Evolutionary conservation across 2,797 vertebrate genomes (phyloP).

Genomic region (Podarcis lilfordi): DNA sequence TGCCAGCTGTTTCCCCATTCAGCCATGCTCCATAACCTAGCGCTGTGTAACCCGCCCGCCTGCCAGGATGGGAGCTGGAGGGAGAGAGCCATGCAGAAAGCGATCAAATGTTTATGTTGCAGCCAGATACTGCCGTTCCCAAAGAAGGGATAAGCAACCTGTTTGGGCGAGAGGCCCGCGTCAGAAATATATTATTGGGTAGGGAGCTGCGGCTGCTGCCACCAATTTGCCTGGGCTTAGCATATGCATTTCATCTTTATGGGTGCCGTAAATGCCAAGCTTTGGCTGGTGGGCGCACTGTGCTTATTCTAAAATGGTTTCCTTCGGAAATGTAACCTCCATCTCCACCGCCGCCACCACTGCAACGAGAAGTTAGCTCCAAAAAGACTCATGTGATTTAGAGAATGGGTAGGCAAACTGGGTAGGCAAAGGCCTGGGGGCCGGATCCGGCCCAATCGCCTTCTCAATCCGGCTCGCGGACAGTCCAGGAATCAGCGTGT

Average conservation of each 20-base stretch:
- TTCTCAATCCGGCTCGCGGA: too few species aligned
- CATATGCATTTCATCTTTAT: neutral
- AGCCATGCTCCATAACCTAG: slow-evolving; percentile 1
- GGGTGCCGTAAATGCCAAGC: neutral
- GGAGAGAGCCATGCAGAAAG: neutral
- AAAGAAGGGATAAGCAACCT: slow-evolving; percentile 5
- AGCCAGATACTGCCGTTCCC: neutral
- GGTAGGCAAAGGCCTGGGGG: too few species aligned
- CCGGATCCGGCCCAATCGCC: too few species aligned
- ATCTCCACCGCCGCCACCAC: too few species aligned
- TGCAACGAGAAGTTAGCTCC: neutral
- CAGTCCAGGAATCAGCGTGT: too few species aligned
- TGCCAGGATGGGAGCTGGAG: neutral
- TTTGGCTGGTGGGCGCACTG: neutral
- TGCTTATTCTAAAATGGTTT: neutral
- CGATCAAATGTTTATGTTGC: neutral
- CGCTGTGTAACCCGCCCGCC: neutral
- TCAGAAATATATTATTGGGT: neutral
- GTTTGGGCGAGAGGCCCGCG: neutral
- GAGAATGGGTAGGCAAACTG: too few species aligned
- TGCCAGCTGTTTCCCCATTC: slow-evolving; percentile 13
- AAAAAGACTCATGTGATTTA: too few species aligned
- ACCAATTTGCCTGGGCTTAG: neutral
- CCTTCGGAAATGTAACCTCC: neutral
- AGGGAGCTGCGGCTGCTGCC: too few species aligned